Base-by-base conservation (phyloP, 1,140 invertebrate species). In the Nylanderia fulva region DNA sequence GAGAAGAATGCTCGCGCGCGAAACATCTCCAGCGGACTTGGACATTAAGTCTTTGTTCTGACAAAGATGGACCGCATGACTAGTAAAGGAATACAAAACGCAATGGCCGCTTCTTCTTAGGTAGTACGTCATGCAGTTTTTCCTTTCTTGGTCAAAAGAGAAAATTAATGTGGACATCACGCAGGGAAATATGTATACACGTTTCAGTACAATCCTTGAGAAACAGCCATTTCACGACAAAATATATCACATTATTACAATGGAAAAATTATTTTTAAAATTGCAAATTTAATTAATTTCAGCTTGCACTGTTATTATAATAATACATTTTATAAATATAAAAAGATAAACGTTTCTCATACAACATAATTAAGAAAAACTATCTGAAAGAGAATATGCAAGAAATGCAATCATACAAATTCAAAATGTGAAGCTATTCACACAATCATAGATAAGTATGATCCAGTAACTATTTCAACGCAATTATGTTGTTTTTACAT, bases 161-260 rank as follows among this genome's bases (percentile, higher is more conserved):
- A 71, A 27, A 80, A 80, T 69, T 71, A 71, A 71, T 80, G 52
- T 80, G 36, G 33, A 80, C 52, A 42, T 36, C 11, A n/a, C n/a
- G n/a, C 18, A 27, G 27, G 24, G 29, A 58, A 64, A 71, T 80
- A 68, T 58, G 58, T 52, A 33, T 48, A 54, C 39, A 21, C 71
- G 72, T 71, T 82, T 82, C 36, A 24, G 8, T n/a, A 27, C 24
- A 5, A 54, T 56, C 18, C 29, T 66, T 8, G 60, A n/a, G n/a
- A 71, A 54, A n/a, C 39, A 18, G 56, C 29, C 21, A 18, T 69
- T 54, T 13, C 58, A 42, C 13, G 3, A 42, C 36, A 29, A 71
- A 42, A 56, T 52, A 42, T n/a, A 9, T 63, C 3, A 4, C 56
- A 45, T 54, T 79, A 39, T 56, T 45, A 58, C 15, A 27, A 29